Evolutionary conservation across 2,113 vertebrate species (phyloP).

Genomic region (Lepisosteus osseus): DNA sequence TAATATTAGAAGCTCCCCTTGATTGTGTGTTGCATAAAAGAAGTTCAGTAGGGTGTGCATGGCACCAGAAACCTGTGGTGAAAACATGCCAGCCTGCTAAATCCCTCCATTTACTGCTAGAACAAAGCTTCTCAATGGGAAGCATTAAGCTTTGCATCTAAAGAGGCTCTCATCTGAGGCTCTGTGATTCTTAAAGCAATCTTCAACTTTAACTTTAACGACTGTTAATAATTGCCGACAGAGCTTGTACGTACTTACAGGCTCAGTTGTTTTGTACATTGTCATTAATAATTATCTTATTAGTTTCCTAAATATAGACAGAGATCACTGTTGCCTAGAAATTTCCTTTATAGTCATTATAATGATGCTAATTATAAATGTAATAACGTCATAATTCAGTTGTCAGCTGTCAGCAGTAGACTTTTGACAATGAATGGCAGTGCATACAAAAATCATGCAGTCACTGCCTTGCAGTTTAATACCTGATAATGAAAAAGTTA

Average conservation of each 20-base stretch:
- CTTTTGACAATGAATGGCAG: not conserved
- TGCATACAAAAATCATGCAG: conserved; percentile 17
- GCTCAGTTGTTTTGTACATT: not conserved
- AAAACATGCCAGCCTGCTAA: not conserved
- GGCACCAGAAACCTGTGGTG: conserved; percentile 7
- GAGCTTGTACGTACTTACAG: not conserved
- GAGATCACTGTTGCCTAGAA: not conserved
- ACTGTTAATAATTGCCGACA: not conserved
- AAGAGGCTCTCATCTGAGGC: not conserved
- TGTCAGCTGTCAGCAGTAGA: not conserved
- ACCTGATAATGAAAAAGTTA: conserved; percentile 5
- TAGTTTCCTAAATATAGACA: conserved; percentile 13
- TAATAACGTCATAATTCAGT: conserved; percentile 9
- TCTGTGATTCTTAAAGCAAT: not conserved
- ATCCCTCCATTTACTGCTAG: conserved; percentile 3
- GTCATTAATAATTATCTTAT: conserved; percentile 6
- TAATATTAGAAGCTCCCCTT: too few relatives aligned
- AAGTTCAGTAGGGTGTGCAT: not conserved
- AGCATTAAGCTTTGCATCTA: not conserved
- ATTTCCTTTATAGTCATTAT: conserved; percentile 5
- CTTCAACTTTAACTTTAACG: not conserved
- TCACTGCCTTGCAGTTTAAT: not conserved
- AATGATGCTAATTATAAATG: not conserved
- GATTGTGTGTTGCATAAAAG: too few relatives aligned
- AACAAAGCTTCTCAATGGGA: not conserved